These are phyloP conservation scores for Lucilia cuprina DNA, from an alignment of 1,140 invertebrate genomes.

Conservation along the genomic window DNA sequence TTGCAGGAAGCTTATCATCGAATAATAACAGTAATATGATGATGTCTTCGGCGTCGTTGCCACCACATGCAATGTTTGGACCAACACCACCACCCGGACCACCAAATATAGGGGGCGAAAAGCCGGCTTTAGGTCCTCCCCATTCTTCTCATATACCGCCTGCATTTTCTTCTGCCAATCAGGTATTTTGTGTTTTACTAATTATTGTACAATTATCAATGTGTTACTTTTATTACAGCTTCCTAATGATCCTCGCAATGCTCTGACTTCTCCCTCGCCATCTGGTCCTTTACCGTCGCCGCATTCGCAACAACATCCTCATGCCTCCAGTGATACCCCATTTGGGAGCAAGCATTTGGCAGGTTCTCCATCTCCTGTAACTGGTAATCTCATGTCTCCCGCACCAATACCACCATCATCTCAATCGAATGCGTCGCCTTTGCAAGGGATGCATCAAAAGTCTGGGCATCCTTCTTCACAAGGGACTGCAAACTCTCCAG, in stretches of 20 bases:
- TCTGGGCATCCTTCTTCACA: neutral
- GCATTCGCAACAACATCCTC: conserved; percentile 4
- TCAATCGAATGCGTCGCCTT: conserved; percentile 12
- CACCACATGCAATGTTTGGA: conserved; percentile 2
- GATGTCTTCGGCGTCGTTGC: neutral
- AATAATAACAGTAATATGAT: neutral
- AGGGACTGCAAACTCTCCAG: conserved; percentile 1
- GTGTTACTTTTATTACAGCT: neutral
- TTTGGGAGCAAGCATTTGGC: conserved; percentile 21
- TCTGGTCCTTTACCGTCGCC: neutral
- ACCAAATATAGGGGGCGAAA: neutral
- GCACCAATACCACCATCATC: neutral
- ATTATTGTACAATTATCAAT: neutral
- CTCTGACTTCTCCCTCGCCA: neutral
- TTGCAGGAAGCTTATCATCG: neutral
- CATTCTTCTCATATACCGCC: conserved; percentile 1
- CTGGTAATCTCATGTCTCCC: conserved; percentile 25
- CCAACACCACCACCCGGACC: neutral
- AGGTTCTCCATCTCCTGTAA: neutral
- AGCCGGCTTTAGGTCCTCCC: neutral
- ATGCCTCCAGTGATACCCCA: conserved; percentile 23
- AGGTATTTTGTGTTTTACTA: neutral
- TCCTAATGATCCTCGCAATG: conserved; percentile 28
- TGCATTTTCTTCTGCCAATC: conserved; percentile 1
- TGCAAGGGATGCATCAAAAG: conserved; percentile 10